Evolutionary conservation across 2,888 invertebrate genomes (phyloP), one percentile per base, ranked within the genome.

Genomic region (Diplolepis rosae): DNA sequence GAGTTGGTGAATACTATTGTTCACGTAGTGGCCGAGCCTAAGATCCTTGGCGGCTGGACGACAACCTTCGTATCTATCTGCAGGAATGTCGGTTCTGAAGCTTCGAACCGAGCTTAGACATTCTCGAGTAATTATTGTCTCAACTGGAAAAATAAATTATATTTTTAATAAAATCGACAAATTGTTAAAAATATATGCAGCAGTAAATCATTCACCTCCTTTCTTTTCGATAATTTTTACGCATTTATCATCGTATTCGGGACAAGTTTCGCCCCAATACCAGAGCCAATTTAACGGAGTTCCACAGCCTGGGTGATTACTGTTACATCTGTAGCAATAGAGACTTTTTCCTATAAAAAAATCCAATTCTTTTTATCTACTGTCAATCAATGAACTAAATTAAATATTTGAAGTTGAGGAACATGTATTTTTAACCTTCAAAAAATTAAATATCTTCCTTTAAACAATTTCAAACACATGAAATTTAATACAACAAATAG

Each of bases 41-140:
- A 94, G 91, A 89, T 97, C 96, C 80, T 92, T 92, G 0, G 95
- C 94, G 27, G 96, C 95, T 7, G 93, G 91, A 69, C 96, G 91
- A 83, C 97, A 97, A 0, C 97, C 97, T 89, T 97, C 97, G 86
- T 97, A 97, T 72, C 94, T 94, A 87, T 97, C 97, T 0, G 96
- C 95, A 5, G 97, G 97, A 80, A 97, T 95, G 83, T 97, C 97
- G 3, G 94, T 95, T 68, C 97, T 91, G 79, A 95, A 92, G 42
- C 92, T 93, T 84, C 92, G 92, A 71, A 97, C 90, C 45, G 94
- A 92, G 84, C 96, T 97, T 51, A 97, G 88, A 85, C 97, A 97
- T 79, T 96, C 95, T 80, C 97, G 91, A 0, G 95, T 97, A 54
- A 97, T 94, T 0, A 95, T 91, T 83, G 92, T 92, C 84, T 94